Evolutionary conservation across 1,140 invertebrate species (phyloP), one percentile per base, ranked within the genome.

Genomic region (Bombus picipes): DNA sequence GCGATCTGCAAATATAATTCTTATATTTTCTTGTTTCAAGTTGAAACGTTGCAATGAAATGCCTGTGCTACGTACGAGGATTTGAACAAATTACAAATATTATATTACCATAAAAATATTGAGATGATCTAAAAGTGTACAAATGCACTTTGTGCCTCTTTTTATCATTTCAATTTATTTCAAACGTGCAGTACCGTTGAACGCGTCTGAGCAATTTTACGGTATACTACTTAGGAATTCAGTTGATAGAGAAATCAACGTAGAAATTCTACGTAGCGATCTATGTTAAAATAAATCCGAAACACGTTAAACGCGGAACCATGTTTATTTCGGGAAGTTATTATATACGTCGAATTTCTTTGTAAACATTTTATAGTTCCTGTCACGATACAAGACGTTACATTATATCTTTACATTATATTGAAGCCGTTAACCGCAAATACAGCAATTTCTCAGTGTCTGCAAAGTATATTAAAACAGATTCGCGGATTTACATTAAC

Each of bases 401-500:
- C 25, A 18, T 62, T 39, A 15, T 15, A 57, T 59, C 32, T 34
- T 39, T 53, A 53, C 18, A 8, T 22, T 59, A 59, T 28, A 59
- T n/a, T 15, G 34, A 10, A 77, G n/a, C 28, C 6, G 57, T 10
- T 62, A 13, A 15, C 28, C 25, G 59, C 28, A 41, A 65, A 76
- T 62, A 62, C n/a, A 43, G 37, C 18, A 65, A 78, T 78, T 78
- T 78, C 37, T 25, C 28, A 32, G 18, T 65, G 75, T 32, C 59
- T 25, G 37, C 18, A 25, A 78, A 32, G 37, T 62, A 65, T 65
- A 62, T 77, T 77, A 65, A 77, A 65, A 34, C 57, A 78, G 57
- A 78, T 78, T 78, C 75, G 18, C n/a, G 9, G 57, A 78, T 39
- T 78, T 41, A 43, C 59, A 15, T 32, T 65, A 78, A 43, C 25